These are phyloP conservation scores for Mnemiopsis leidyi DNA, from an alignment of 37 sponge, comb jelly and placozoan species.

Conservation along the genomic window DNA sequence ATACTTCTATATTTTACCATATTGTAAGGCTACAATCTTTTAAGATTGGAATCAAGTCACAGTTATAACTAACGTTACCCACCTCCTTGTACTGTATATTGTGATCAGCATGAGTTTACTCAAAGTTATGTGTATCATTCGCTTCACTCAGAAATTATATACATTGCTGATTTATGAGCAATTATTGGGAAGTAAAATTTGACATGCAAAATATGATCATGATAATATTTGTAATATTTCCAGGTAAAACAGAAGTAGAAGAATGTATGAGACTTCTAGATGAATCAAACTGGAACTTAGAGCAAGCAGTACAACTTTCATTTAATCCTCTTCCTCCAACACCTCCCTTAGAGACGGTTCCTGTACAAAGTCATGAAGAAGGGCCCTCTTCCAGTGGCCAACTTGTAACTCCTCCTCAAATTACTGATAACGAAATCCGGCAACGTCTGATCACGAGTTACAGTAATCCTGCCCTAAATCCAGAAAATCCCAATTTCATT, in stretches of 20 bases:
- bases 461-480: not conserved
- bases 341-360: not conserved
- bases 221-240: too few species aligned
- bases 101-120: too few species aligned
- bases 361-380: not conserved
- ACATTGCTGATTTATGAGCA: too few species aligned
- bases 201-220: not conserved
- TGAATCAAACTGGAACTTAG: constrained; percentile 51
- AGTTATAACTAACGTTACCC: too few species aligned
- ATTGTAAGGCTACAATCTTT: too few species aligned
- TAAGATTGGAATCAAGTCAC: too few species aligned
- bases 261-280: constrained; percentile 35
- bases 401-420: not conserved
- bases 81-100: too few species aligned
- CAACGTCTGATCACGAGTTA: not conserved
- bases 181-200: too few species aligned
- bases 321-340: constrained; percentile 27
- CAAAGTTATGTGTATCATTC: too few species aligned
- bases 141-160: not conserved
- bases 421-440: not conserved
- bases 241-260: constrained; percentile 58
- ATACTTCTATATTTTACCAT: not conserved
- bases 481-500: constrained; percentile 37
- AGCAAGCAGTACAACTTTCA: constrained; percentile 34
- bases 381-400: not conserved